Base-by-base conservation (phyloP, 2,113 vertebrate genomes). In the Thomomys bottae region DNA sequence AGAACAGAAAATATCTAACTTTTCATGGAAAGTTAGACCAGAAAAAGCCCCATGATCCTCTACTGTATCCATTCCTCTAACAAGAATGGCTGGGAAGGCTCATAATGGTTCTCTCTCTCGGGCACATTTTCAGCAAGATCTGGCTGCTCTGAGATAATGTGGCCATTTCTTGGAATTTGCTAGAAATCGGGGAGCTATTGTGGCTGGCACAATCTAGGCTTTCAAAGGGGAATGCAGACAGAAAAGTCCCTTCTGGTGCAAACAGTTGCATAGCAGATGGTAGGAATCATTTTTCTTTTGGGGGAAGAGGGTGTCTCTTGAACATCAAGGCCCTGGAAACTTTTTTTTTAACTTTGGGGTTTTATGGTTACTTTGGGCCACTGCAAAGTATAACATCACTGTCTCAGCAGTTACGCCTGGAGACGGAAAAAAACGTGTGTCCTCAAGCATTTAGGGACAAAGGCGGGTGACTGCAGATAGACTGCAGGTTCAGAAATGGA, bases 401-500 rank as follows among this genome's bases (percentile, higher is more conserved):
- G 40, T 77, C 77, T 63, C 6, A 0, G 68, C 64, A 83, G 91
- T 82, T 76, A 42, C 0, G 2, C 90, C 45, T 80, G 79, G 85
- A 93, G 59, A 94, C 72, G 87, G 82, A 85, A 94, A 85, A 85
- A 94, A 88, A 30, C 81, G 54, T 32, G 34, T 84, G 92, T 77
- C 93, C 86, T 68, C 63, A 89, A 94, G 83, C 88, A 95, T 90
- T 95, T 93, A 90, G 85, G 77, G 84, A 77, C 92, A 95, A 93
- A 97, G 95, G 90, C 96, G 87, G 95, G 94, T 95, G 96, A 94
- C 83, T 93, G 92, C 96, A 95, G 96, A 95, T 92, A 2, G 17
- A 96, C 96, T 79, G 90, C 95, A 84, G 94, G 92, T 93, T 95
- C 45, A 0, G 28, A 95, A 96, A 97, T 96, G 94, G 96, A 95